Base-by-base conservation (phyloP, 1,140 invertebrate species). In the Chrysomallon squamiferum region DNA sequence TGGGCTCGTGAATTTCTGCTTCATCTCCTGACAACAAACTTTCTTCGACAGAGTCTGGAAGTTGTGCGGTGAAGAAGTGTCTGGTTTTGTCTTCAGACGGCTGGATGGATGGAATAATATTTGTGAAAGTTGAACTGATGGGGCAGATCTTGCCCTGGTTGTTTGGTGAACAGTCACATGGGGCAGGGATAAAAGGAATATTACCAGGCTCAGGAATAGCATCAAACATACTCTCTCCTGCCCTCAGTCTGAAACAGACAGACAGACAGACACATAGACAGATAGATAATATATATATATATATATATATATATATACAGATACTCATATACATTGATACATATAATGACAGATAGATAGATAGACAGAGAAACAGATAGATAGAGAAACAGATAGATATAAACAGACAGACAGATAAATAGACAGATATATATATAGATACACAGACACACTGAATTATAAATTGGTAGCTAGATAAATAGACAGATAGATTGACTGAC, bases 101-200 rank as follows among this genome's bases (percentile, higher is more conserved):
- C 3, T 56, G 15, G 29, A 68, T 59, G 38, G 66, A 50, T 2
- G 60, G 54, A 7, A 57, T 41, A 54, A 50, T 38, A 41, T 68
- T 41, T 45, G 22, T 30, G 3, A 62, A 56, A 41, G 61, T 32
- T 25, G 60, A 58, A 18, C 50, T 58, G 38, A 18, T 49, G 1
- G 60, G 54, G 27, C 66, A 68, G 5, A 58, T n/a, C 22, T 57
- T 50, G 20, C 66, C 66, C 15, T 41, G 29, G 38, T 59, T 58
- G 41, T 35, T 32, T 22, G 66, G 54, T 3, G 66, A 57, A 56
- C 66, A 68, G 52, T 68, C 66, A 35, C 66, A 68, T 15, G 35
- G 59, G n/a, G 66, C 38, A 1, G 50, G 1, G 2, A 62, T n/a
- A 9, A 59, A 56, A 5, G 57, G 57, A 25, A 50, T 30, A 18